Evolutionary conservation across 2,113 vertebrate genomes (phyloP).

Genomic region (Pseudopipra pipra): DNA sequence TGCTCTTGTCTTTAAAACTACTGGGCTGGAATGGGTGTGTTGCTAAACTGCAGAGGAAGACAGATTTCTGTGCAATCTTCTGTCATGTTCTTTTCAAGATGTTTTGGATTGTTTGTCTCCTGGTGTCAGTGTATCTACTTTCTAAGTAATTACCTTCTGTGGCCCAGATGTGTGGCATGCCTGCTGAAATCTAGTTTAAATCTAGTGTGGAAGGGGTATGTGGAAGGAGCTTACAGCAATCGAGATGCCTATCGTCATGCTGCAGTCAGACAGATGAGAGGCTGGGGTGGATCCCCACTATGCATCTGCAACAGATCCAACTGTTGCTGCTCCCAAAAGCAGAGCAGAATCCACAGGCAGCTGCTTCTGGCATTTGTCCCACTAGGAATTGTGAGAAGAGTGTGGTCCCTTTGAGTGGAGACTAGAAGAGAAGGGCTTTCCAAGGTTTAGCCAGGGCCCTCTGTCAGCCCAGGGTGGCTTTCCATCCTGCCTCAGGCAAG

Average conservation of each 20-base stretch:
- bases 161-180: neutral
- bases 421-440: neutral
- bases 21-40: neutral
- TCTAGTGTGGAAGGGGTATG: neutral
- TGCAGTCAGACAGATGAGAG: neutral
- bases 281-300: neutral
- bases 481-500: neutral
- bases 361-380: neutral
- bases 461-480: neutral
- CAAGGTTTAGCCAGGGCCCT: neutral
- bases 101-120: neutral
- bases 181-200: neutral
- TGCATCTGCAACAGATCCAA: neutral
- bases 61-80: neutral
- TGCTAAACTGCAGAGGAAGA: neutral
- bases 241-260: neutral
- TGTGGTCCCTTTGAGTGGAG: neutral
- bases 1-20: conserved; percentile 9
- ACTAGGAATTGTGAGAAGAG: neutral
- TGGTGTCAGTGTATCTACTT: neutral
- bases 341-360: neutral
- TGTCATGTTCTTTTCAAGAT: neutral
- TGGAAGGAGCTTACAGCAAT: neutral
- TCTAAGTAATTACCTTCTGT: neutral
- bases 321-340: neutral